Percentiles rank a stretch among this genome's conserved stretches.
Evolutionary conservation across 2,113 vertebrate genomes (phyloP).

Genomic region (Pitta sordida): DNA sequence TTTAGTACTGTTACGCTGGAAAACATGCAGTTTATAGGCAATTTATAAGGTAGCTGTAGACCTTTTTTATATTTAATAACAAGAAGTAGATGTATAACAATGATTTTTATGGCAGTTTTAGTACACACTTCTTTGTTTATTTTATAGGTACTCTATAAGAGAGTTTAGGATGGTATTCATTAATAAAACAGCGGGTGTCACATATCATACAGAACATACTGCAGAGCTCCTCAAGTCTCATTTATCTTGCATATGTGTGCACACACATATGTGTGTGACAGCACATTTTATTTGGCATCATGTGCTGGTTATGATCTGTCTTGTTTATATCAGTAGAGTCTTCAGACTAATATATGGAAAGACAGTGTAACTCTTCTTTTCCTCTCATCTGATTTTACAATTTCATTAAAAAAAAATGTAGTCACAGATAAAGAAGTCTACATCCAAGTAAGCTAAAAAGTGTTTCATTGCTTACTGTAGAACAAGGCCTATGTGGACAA

Average conservation of each 20-base stretch:
- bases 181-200: background rate
- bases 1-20: background rate
- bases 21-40: background rate
- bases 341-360: background rate
- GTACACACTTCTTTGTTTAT: background rate
- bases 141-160: background rate
- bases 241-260: background rate
- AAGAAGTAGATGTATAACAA: background rate
- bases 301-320: background rate
- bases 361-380: background rate
- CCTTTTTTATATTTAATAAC: constrained; percentile 22
- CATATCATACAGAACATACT: background rate
- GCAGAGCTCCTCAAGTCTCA: background rate
- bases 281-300: background rate
- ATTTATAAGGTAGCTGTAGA: background rate
- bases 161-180: background rate
- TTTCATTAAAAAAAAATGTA: background rate
- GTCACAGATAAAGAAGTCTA: background rate
- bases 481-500: background rate
- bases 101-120: background rate
- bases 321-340: background rate
- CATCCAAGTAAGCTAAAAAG: background rate
- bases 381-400: background rate
- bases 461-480: background rate
- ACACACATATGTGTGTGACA: too few species aligned